Evolutionary conservation across 2,888 invertebrate genomes (phyloP).

Genomic region (Ctenicera cuprea): DNA sequence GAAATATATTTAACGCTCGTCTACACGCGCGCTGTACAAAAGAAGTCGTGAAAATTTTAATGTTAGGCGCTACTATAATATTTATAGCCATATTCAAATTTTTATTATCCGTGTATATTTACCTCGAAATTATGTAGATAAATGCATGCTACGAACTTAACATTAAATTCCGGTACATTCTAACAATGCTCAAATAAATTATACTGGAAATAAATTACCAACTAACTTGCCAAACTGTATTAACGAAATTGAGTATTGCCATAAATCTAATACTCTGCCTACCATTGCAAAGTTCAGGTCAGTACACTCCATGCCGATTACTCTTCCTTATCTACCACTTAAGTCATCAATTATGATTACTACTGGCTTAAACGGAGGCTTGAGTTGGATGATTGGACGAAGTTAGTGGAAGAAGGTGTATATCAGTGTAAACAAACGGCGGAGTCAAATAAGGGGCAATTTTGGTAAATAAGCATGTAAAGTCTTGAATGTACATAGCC

Average conservation of each 20-base stretch:
- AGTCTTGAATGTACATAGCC: constrained; percentile 8
- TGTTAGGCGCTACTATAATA: constrained; percentile 8
- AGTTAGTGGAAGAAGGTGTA: not conserved
- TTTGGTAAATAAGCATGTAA: constrained; percentile 1
- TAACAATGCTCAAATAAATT: constrained; percentile 41
- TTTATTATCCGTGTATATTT: constrained; percentile 26
- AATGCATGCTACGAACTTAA: constrained; percentile 25
- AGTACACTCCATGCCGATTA: constrained; percentile 45
- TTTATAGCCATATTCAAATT: constrained; percentile 35
- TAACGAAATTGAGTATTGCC: constrained; percentile 65
- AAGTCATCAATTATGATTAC: constrained; percentile 50
- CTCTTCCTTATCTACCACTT: constrained; percentile 49
- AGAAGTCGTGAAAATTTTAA: constrained; percentile 31
- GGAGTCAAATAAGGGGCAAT: constrained; percentile 13
- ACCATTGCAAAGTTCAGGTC: constrained; percentile 51
- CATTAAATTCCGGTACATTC: constrained; percentile 27
- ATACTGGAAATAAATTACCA: constrained; percentile 57
- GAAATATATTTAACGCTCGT: constrained; percentile 11
- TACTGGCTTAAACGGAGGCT: constrained; percentile 31
- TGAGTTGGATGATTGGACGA: constrained; percentile 16
- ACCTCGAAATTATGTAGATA: constrained; percentile 30
- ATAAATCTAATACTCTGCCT: constrained; percentile 60
- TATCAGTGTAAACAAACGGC: constrained; percentile 1
- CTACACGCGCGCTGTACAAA: constrained; percentile 12
- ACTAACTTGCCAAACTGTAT: constrained; percentile 64